Base-by-base conservation (phyloP, 1,140 invertebrate species). In the Drosophila repleta region DNA sequence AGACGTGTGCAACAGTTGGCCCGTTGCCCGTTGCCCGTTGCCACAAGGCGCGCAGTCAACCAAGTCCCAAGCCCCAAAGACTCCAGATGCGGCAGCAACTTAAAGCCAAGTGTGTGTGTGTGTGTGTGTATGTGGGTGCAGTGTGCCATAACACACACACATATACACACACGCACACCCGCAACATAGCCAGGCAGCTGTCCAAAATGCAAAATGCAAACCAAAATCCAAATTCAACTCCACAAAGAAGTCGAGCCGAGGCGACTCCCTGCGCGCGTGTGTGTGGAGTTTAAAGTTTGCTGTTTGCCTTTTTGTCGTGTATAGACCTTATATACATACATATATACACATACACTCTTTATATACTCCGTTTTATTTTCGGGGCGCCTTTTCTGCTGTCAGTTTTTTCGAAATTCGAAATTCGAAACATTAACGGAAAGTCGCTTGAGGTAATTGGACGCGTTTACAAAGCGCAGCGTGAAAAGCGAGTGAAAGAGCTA, bases 391-490 rank as follows among this genome's bases (percentile, higher is more conserved):
- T 85, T 80, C 77, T 69, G 74, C 58, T 51, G 69, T 48, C 57
- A 74, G 65, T 78, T 87, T 87, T 81, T n/a, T n/a, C n/a, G n/a
- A n/a, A n/a, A n/a, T n/a, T 87, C 70, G 78, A 85, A 87, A 85
- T 81, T 81, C 53, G 78, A 87, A 85, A 87, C 82, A 85, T 78
- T 87, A 78, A 78, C 82, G 82, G 78, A 87, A 87, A 85, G 82
- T 87, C 82, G 58, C 74, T 69, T 67, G 64, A 81, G 82, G 82
- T 85, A 85, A 85, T 87, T 85, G 82, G 82, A 85, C 82, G 82
- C 82, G 78, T 87, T 78, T 46, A 78, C 74, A 41, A 57, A 60
- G 78, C 62, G 64, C 63, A 48, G 46, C 56, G 65, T 69, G 51
- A 41, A 46, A 61, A 46, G 3, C 3, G 17, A 60, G 21, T 4